A percentile compares a stretch with the other conserved stretches of the same genome.
phyloP scores from a whole-genome alignment of 2,888 invertebrate species.

The Tinea semifulvella region DNA sequence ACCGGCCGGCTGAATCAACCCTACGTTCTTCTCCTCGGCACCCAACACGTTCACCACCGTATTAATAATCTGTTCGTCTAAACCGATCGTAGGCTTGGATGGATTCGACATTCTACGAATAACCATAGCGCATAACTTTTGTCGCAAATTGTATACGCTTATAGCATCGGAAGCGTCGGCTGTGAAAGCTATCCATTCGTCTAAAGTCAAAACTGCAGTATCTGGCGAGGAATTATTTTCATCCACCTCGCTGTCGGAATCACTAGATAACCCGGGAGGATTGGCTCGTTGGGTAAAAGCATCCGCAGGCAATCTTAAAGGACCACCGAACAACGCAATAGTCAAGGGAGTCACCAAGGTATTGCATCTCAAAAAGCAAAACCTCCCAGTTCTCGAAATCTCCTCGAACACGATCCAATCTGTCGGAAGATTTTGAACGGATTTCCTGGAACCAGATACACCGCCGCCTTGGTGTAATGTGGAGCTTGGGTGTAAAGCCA shows the following conservation, averaged over 20 bases:
- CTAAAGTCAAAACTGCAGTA: conserved; percentile 65
- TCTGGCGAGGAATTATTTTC: conserved; percentile 43
- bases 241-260: conserved; percentile 55
- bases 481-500: conserved; percentile 69
- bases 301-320: conserved; percentile 65
- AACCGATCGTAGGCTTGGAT: conserved; percentile 58
- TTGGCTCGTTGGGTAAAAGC: conserved; percentile 53
- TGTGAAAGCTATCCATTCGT: conserved; percentile 79
- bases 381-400: conserved; percentile 74
- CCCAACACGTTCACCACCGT: conserved; percentile 73
- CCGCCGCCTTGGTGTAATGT: conserved; percentile 69
- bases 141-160: conserved; percentile 72
- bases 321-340: conserved; percentile 81
- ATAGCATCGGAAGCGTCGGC: conserved; percentile 73
- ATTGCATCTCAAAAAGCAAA: conserved; percentile 79
- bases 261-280: conserved; percentile 52
- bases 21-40: conserved; percentile 75
- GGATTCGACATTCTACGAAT: conserved; percentile 70
- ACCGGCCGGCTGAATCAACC: conserved; percentile 75
- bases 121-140: conserved; percentile 77
- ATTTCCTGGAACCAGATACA: conserved; percentile 34
- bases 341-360: conserved; percentile 85
- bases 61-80: conserved; percentile 75
- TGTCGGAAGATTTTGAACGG: conserved; percentile 65
- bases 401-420: conserved; percentile 92